Evolutionary conservation across 1,140 invertebrate species (phyloP).

Genomic region (Chironomus tepperi): DNA sequence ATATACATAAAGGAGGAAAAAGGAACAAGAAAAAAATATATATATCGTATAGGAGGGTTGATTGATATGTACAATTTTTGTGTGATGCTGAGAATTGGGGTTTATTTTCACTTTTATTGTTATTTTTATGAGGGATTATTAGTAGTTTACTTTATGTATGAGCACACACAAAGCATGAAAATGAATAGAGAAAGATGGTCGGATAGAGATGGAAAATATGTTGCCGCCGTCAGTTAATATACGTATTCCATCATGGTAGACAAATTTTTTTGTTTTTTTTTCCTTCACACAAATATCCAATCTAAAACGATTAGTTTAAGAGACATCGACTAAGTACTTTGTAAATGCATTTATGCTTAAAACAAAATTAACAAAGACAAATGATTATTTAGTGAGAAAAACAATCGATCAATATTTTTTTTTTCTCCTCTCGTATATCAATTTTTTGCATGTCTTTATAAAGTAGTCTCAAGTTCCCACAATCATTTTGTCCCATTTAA

Average conservation of each 20-base stretch:
- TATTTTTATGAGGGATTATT: conserved; percentile 23
- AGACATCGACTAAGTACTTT: not conserved
- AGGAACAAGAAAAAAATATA: too few relatives aligned
- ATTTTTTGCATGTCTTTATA: not conserved
- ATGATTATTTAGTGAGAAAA: not conserved
- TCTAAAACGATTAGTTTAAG: not conserved
- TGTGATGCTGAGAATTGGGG: conserved; percentile 11
- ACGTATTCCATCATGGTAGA: conserved; percentile 11
- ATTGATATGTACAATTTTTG: conserved; percentile 14
- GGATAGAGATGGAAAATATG: not conserved
- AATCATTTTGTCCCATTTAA: too few relatives aligned
- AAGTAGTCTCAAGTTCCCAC: not conserved
- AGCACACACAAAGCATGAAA: not conserved
- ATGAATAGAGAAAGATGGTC: not conserved
- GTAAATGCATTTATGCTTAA: not conserved
- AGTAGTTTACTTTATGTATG: not conserved
- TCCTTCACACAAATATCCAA: not conserved
- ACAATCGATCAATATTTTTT: conserved; percentile 8
- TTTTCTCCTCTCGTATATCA: not conserved
- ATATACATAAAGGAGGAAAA: not conserved
- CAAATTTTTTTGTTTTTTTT: not conserved
- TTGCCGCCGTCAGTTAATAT: not conserved
- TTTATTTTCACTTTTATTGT: conserved; percentile 21
- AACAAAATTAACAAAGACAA: not conserved
- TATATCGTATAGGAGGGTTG: not conserved